Base-by-base conservation (phyloP, 2,888 invertebrate genomes). In the Drosophila vallismaia region DNA sequence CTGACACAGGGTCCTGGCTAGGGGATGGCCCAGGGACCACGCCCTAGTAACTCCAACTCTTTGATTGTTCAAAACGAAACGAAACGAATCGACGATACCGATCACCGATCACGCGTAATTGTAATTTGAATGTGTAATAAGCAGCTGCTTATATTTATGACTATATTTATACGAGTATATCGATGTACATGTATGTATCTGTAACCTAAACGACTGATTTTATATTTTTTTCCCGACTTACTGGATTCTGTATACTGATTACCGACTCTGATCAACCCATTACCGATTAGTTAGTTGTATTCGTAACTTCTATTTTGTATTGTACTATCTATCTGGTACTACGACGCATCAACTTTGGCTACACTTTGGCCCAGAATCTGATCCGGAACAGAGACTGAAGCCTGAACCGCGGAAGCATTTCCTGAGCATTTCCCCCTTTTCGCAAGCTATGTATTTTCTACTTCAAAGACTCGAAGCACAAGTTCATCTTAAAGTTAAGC, bases 131-230 rank as follows among this genome's bases (percentile, higher is more conserved):
- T 29, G 40, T 44, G 29, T 44, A n/a, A 24, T 42, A 44, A 24
- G 44, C 44, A 8, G 10, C 44, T 49, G 36, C 36, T 46, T 55
- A 68, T 64, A 70, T 66, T 56, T 60, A 59, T 64, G 48, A 46
- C 48, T 71, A 60, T 59, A 71, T 59, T 63, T 63, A 33, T 24
- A 19, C 19, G 19, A 19, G 19, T 19, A 72, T 71, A 60, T 77
- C 50, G 55, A 52, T 63, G 54, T 79, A 67, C 68, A 74, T 77
- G 66, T 81, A 68, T 14, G 14, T 68, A 85, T 79, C 64, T 79
- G 79, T 64, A 83, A 82, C 85, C 74, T 82, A 71, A 81, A 86
- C 81, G 81, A 82, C 81, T 82, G 81, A 82, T 82, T 82, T 86
- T 84, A 77, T 82, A 84, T 86, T 84, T 86, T 86, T 63, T 69